Evolutionary conservation across 37 sponge, comb jelly and placozoan species (phyloP), one percentile per base, ranked within the genome.

Genomic region (Haliclona indistincta): DNA sequence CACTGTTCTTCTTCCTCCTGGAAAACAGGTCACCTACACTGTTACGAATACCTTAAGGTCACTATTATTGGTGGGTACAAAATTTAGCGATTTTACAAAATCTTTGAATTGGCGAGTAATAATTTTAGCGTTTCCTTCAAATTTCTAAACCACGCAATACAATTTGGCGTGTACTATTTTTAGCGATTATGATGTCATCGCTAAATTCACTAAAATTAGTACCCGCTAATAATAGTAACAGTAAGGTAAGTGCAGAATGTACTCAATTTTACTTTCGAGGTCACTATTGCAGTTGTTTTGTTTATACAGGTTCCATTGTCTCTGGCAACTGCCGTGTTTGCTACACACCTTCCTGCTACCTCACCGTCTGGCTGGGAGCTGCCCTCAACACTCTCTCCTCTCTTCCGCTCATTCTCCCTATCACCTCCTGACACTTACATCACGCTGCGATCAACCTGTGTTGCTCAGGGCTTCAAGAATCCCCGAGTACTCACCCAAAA

Each of bases 391-490:
- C 33, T 94, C 0, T 1, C 32, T 52, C 74, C 86, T 2, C 73
- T 80, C 30, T 83, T 94, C 56, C 81, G 95, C 5, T 68, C 91
- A 53, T 87, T 90, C 63, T 71, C 91, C 38, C 56, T 94, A 51
- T 39, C 87, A 39, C 55, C 55, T 0, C 95, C 88, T 26, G 81
- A 90, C 68, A 53, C 70, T 6, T 63, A 67, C 10, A 4, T 83
- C n/a, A 30, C 76, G 32, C 56, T 94, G 26, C 33, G 74, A 25
- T 78, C 62, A 17, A 37, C 70, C 37, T 78, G 84, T 38, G 71
- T 81, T 1, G 68, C 86, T 22, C 78, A 84, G 62, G 95, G 95
- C 1, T 73, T 78, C 70, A 82, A 80, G 68, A 52, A 42, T 1
- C 60, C 87, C 17, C 74, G 74, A 40, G 66, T 75, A 8, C 60